phyloP scores from a whole-genome alignment of 2,113 vertebrate genomes.

The Heterochromis multidens region DNA sequence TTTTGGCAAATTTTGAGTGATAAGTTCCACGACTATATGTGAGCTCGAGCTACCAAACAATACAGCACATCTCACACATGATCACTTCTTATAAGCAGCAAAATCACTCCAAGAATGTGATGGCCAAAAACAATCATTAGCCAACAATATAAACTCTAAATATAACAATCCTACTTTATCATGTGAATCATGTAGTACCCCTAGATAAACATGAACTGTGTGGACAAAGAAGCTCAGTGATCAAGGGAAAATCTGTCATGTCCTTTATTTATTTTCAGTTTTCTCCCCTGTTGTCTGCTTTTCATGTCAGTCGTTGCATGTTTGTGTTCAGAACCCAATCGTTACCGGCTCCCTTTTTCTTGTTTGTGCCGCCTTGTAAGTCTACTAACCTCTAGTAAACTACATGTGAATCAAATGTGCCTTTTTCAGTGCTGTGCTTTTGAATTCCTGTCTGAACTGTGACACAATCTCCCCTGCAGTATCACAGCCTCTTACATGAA shows the following conservation, averaged over 20 bases:
- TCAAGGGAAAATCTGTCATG: neutral
- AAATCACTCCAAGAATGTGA: neutral
- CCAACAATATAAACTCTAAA: neutral
- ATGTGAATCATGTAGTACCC: neutral
- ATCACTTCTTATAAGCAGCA: neutral
- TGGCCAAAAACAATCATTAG: neutral
- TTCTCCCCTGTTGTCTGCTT: neutral
- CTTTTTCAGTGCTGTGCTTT: neutral
- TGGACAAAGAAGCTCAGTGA: too few relatives aligned
- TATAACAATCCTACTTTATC: neutral
- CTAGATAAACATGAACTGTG: neutral
- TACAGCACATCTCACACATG: neutral
- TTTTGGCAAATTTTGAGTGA: neutral
- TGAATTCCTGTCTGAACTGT: neutral
- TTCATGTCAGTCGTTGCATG: neutral
- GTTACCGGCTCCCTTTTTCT: neutral
- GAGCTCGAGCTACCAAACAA: neutral
- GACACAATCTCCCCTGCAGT: slow-evolving; percentile 4
- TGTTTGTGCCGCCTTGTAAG: neutral
- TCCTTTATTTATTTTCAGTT: neutral
- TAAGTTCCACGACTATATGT: neutral
- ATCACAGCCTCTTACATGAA: slow-evolving; percentile 16
- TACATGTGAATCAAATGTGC: neutral
- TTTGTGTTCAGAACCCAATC: neutral
- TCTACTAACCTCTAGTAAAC: neutral